These are phyloP conservation scores for Takifugu flavidus DNA, from an alignment of 2,113 vertebrate genomes.

Conservation along the genomic window DNA sequence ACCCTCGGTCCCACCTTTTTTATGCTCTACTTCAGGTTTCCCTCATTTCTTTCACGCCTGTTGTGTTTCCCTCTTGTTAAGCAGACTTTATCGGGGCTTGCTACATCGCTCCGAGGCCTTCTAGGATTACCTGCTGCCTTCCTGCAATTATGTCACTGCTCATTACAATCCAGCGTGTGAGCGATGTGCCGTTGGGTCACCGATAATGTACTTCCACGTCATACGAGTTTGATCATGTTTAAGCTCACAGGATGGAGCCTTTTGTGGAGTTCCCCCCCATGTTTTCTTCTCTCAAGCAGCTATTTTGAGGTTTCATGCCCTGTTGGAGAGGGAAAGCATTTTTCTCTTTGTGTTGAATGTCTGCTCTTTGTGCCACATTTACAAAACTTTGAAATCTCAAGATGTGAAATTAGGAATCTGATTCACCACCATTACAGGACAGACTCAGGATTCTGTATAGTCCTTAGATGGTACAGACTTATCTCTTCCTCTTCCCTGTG, in stretches of 20 bases:
- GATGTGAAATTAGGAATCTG: too few relatives aligned
- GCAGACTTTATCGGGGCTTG: conserved; percentile 20
- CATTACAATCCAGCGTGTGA: conserved; percentile 28
- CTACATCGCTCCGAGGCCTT: conserved; percentile 34
- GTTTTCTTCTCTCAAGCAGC: conserved; percentile 14
- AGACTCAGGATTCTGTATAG: too few relatives aligned
- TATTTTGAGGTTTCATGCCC: conserved; percentile 42
- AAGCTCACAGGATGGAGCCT: conserved; percentile 25
- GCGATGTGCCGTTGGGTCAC: conserved; percentile 22
- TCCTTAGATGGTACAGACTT: too few relatives aligned
- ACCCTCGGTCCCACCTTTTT: neutral
- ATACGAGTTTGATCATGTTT: conserved; percentile 35
- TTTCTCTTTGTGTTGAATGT: neutral
- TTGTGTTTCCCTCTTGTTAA: neutral
- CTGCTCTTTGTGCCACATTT: too few relatives aligned
- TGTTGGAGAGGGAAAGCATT: conserved; percentile 19
- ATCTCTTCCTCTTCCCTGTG: conserved; percentile 22
- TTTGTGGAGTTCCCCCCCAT: conserved; percentile 4
- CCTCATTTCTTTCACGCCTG: conserved; percentile 13
- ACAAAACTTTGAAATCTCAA: too few relatives aligned
- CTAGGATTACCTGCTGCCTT: conserved; percentile 53
- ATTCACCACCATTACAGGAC: too few relatives aligned
- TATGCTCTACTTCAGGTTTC: neutral
- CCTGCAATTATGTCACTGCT: conserved; percentile 21
- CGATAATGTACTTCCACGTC: conserved; percentile 44